A percentile compares a stretch with the other conserved stretches of the same genome.
Evolutionary conservation across 1,140 invertebrate species (phyloP).

Genomic region (Drosophila tristis): DNA sequence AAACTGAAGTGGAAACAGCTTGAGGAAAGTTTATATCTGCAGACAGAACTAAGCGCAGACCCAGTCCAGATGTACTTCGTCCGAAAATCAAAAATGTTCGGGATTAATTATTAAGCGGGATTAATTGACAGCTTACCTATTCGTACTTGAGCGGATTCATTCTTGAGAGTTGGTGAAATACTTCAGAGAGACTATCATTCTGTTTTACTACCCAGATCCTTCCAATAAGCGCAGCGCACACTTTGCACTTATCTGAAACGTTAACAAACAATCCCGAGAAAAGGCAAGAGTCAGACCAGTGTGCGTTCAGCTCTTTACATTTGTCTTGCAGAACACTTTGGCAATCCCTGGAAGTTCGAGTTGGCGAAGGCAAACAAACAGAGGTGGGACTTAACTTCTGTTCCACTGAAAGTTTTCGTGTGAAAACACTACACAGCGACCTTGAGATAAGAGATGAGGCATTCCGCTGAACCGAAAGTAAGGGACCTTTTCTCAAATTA

Average conservation of each 20-base stretch:
- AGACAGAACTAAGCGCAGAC: neutral
- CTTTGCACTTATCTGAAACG: constrained; percentile 44
- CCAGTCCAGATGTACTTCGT: too few relatives aligned
- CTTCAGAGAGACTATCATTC: too few relatives aligned
- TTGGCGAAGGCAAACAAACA: constrained; percentile 25
- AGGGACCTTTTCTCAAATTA: too few relatives aligned
- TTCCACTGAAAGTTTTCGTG: constrained; percentile 26
- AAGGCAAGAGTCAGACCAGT: constrained; percentile 10
- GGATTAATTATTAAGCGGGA: too few relatives aligned
- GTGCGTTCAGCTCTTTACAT: constrained; percentile 32
- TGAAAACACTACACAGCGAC: too few relatives aligned
- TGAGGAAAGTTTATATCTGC: neutral
- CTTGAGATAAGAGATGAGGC: too few relatives aligned
- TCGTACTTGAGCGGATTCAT: too few relatives aligned
- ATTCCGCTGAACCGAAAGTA: too few relatives aligned
- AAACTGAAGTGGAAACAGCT: neutral
- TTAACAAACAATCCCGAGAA: constrained; percentile 42
- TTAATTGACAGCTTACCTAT: too few relatives aligned
- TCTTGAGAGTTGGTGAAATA: too few relatives aligned
- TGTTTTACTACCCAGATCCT: constrained; percentile 13
- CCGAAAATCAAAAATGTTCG: too few relatives aligned
- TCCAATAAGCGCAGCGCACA: constrained; percentile 28
- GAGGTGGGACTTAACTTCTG: constrained; percentile 23
- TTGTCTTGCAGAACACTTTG: constrained; percentile 37
- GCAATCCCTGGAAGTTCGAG: constrained; percentile 27